phyloP scores from a whole-genome alignment of 1,140 invertebrate genomes.

The Aphaenogaster floridana region DNA sequence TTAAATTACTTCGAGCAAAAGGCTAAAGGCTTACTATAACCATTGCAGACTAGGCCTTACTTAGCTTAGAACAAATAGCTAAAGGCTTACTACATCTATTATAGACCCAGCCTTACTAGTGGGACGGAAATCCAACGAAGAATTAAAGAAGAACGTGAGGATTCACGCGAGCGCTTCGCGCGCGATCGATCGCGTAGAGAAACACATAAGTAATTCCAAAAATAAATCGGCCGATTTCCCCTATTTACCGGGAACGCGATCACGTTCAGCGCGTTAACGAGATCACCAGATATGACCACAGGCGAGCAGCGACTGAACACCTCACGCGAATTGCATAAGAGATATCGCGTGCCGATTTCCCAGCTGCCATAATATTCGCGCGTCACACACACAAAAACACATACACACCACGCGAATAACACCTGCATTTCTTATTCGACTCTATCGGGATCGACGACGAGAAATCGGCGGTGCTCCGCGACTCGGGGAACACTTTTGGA shows the following conservation, averaged over 20 bases:
- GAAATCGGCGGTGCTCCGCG: not conserved
- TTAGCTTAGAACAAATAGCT: too few species aligned
- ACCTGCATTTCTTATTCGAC: conserved; percentile 12
- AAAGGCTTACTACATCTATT: too few species aligned
- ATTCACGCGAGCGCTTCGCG: not conserved
- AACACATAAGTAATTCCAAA: not conserved
- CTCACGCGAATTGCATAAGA: conserved; percentile 54
- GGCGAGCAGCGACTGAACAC: conserved; percentile 13
- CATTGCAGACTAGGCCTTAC: too few species aligned
- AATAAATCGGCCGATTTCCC: not conserved
- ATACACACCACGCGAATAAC: not conserved
- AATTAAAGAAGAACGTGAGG: too few species aligned
- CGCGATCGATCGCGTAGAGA: not conserved
- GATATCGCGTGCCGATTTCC: conserved; percentile 48
- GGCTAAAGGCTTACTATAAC: too few species aligned
- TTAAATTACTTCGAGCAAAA: too few species aligned
- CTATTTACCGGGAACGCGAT: not conserved
- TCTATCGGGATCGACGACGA: not conserved
- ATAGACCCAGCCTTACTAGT: too few species aligned
- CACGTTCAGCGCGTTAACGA: not conserved
- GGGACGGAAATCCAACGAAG: too few species aligned
- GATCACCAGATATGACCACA: conserved; percentile 7
- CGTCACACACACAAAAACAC: not conserved
- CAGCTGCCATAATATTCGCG: conserved; percentile 38
- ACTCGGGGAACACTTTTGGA: not conserved